phyloP scores from a whole-genome alignment of 2,797 vertebrate species.

The Lemur catta region DNA sequence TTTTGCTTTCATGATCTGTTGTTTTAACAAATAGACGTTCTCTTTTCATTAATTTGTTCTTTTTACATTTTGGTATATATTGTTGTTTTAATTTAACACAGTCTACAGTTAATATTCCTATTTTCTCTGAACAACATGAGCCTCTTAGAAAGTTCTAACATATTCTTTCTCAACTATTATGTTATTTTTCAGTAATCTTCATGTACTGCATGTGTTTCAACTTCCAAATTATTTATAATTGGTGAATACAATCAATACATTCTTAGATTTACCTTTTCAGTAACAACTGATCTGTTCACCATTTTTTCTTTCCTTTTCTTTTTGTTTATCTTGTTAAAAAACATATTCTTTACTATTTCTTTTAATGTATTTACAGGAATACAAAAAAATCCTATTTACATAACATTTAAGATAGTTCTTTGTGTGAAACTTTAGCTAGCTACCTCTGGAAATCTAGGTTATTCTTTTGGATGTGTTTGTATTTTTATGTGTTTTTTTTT shows the following conservation, averaged over 20 bases:
- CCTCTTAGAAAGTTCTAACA: not conserved
- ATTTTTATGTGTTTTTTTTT: not conserved
- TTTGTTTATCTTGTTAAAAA: not conserved
- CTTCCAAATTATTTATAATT: not conserved
- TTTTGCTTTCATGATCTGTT: not conserved
- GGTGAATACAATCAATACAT: not conserved
- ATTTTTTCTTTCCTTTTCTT: not conserved
- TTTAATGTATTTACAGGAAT: not conserved
- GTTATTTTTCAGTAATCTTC: not conserved
- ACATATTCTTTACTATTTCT: not conserved
- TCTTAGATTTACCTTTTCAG: not conserved
- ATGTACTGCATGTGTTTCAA: not conserved
- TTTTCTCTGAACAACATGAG: not conserved
- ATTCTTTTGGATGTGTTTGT: accelerated
- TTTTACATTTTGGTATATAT: not conserved
- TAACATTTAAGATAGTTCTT: not conserved
- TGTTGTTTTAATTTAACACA: not conserved
- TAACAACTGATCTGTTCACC: not conserved
- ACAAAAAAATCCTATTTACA: not conserved
- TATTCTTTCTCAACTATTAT: not conserved
- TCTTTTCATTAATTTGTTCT: not conserved
- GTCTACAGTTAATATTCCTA: not conserved
- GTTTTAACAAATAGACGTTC: not conserved
- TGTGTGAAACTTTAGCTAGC: not conserved
- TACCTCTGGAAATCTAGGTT: not conserved